Percentiles rank a stretch among this genome's conserved stretches.
These are phyloP conservation scores for Petrocephalus zakoni DNA, from an alignment of 2,113 vertebrate genomes.

Conservation along the genomic window DNA sequence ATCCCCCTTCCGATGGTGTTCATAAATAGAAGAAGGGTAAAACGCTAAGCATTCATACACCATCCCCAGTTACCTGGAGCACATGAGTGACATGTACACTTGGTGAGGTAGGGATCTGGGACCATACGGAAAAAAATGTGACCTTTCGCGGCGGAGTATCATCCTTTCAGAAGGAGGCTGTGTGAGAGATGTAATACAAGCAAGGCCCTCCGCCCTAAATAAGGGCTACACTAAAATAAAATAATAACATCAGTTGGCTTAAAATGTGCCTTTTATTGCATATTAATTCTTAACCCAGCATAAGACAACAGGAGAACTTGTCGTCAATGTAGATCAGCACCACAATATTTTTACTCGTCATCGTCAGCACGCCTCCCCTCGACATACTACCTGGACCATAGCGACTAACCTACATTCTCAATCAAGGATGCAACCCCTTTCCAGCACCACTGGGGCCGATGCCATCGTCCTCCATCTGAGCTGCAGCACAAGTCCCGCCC, in stretches of 20 bases:
- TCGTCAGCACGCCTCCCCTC: neutral
- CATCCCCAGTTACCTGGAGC: neutral
- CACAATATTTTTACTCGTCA: neutral
- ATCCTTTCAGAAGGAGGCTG: neutral
- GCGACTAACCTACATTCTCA: slow-evolving; percentile 10
- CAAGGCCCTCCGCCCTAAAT: neutral
- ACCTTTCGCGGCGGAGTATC: neutral
- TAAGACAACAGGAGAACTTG: neutral
- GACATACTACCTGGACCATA: neutral
- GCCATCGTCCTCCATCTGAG: slow-evolving; percentile 30
- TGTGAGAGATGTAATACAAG: neutral
- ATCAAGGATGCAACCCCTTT: slow-evolving; percentile 2
- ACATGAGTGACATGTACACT: neutral
- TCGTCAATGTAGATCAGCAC: neutral
- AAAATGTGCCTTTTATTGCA: neutral
- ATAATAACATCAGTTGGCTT: neutral
- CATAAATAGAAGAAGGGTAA: slow-evolving; percentile 1
- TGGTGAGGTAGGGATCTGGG: neutral
- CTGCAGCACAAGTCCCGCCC: slow-evolving; percentile 29
- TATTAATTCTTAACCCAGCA: neutral
- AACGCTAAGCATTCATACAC: neutral
- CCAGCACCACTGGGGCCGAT: slow-evolving; percentile 17
- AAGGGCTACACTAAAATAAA: neutral
- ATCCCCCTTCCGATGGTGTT: neutral
- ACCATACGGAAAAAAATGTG: neutral